A percentile compares a stretch with the other conserved stretches of the same genome.
Evolutionary conservation across 2,113 vertebrate species (phyloP).

Genomic region (Phoxinus phoxinus): DNA sequence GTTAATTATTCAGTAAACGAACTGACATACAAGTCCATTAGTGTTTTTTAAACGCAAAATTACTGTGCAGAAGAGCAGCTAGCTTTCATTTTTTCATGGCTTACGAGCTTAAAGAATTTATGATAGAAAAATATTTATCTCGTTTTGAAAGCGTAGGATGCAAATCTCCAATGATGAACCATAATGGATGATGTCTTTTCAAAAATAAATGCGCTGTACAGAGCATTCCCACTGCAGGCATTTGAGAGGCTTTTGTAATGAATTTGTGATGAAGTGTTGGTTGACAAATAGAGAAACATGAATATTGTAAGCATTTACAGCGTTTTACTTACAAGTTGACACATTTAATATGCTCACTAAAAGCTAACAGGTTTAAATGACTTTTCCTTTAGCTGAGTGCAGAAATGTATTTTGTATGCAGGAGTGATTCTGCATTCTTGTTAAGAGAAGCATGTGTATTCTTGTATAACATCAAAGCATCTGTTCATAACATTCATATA

Average conservation of each 20-base stretch:
- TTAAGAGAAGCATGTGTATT: constrained; percentile 67
- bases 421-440: constrained; percentile 62
- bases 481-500: constrained; percentile 56
- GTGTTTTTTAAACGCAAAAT: constrained; percentile 66
- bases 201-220: constrained; percentile 76
- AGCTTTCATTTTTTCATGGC: constrained; percentile 68
- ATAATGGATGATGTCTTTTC: constrained; percentile 76
- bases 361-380: constrained; percentile 72
- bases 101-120: constrained; percentile 72
- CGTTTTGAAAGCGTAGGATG: constrained; percentile 67
- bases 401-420: constrained; percentile 62
- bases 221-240: constrained; percentile 67
- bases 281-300: constrained; percentile 82
- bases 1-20: constrained; percentile 80
- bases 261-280: constrained; percentile 80
- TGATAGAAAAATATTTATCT: constrained; percentile 80
- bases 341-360: constrained; percentile 80
- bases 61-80: constrained; percentile 56
- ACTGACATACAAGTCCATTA: constrained; percentile 74
- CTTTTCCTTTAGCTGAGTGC: constrained; percentile 50
- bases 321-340: constrained; percentile 77
- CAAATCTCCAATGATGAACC: constrained; percentile 74
- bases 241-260: constrained; percentile 77
- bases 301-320: constrained; percentile 79
- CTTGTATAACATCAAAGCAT: constrained; percentile 25